Base-by-base conservation (phyloP, 2,888 invertebrate genomes). In the Eucera pruinosa region DNA sequence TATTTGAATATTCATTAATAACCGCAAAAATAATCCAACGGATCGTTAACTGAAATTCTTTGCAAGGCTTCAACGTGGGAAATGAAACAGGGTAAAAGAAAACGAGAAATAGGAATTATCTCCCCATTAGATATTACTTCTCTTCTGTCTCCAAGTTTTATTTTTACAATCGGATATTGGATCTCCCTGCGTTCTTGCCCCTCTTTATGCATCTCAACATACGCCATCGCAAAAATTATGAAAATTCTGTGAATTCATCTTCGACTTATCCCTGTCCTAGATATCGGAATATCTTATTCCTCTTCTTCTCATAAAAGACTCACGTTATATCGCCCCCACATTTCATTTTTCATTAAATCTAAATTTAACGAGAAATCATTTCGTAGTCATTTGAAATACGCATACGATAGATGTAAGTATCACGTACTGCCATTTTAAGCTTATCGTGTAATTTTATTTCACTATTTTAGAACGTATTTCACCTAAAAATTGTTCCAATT, bases 1-100 rank as follows among this genome's bases (percentile, higher is more conserved):
- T n/a, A 23, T 27, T 47, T 67, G 67, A 67, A 67, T 67, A 67
- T 60, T 67, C 67, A 60, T 67, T 60, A 60, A 39, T 48, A 67
- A 48, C 60, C 27, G 60, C n/a, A 2, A 27, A 60, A 58, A 60
- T 60, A 39, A 67, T 67, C 47, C 47, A 20, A 25, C 20, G n/a
- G 23, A 55, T 47, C 48, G 50, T 7, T 11, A 27, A 39, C 27
- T 39, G 48, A 11, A 27, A 58, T 58, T 36, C 13, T 9, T 48
- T 20, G 18, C n/a, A n/a, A 33, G 55, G 3, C 11, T 58, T 47
- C 20, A 18, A 48, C 15, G n/a, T 9, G 18, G 11, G 15, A 39
- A 55, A 55, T 5, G 27, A 52, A 60, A 15, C 13, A 0, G 20
- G 20, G 33, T 5, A 9, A 55, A 65, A 55, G 9, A 36, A n/a